phyloP scores from a whole-genome alignment of 2,888 invertebrate species.

The Zygothrica quintamaculata region DNA sequence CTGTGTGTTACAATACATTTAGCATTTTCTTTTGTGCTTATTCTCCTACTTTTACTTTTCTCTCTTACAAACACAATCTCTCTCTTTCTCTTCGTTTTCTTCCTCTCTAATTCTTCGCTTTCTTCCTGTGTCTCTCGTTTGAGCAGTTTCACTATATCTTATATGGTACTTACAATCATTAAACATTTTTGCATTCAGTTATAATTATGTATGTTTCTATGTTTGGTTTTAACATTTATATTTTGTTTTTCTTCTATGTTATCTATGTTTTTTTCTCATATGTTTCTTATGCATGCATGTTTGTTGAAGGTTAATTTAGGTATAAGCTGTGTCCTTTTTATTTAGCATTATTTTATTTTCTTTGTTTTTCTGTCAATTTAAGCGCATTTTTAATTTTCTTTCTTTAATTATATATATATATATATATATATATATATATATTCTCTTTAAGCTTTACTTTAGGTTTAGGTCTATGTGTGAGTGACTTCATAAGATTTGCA shows the following conservation, averaged over 20 bases:
- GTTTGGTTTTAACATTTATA: constrained; percentile 16
- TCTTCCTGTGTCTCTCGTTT: no score
- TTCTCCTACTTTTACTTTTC: neutral
- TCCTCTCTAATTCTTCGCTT: constrained; percentile 5
- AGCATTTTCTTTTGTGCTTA: constrained; percentile 54
- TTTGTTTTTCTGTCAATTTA: constrained; percentile 3
- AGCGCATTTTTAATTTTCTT: no score
- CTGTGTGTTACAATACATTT: constrained; percentile 58
- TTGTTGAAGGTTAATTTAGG: no score
- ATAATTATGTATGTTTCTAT: constrained; percentile 36
- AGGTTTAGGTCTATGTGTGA: constrained; percentile 3
- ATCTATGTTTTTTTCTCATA: neutral
- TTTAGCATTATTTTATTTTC: neutral
- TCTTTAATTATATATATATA: neutral
- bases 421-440: neutral
- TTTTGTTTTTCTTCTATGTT: neutral
- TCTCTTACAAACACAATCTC: no score
- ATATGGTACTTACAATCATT: constrained; percentile 62
- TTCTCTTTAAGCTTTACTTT: neutral
- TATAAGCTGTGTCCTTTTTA: no score
- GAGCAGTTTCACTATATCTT: constrained; percentile 77
- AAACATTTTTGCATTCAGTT: constrained; percentile 43
- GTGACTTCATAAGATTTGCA: constrained; percentile 67
- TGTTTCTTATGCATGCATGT: neutral
- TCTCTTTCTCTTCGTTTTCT: neutral